phyloP scores from a whole-genome alignment of 2,797 vertebrate species.

The Molossus molossus region DNA sequence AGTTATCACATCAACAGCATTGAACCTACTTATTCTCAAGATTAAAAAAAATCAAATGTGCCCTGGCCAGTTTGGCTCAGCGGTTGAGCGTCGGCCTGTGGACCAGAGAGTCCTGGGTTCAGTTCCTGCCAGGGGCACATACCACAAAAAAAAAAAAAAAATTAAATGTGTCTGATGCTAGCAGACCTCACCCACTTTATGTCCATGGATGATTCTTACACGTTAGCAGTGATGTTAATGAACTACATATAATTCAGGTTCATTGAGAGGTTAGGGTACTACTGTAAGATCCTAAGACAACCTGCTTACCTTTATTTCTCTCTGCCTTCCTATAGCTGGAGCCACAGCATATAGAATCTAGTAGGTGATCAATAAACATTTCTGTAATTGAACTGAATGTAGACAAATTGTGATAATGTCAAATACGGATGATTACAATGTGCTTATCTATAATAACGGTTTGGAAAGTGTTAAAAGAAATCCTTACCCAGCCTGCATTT shows the following conservation, averaged over 20 bases:
- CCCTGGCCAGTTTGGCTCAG: background rate
- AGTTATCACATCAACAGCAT: background rate
- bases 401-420: constrained; percentile 58
- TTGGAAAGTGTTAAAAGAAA: constrained; percentile 58
- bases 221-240: background rate
- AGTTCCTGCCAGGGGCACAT: too few species aligned
- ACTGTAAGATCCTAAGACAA: background rate
- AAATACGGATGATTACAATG: constrained; percentile 38
- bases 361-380: constrained; percentile 18
- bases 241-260: background rate
- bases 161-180: background rate
- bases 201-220: background rate
- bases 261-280: background rate
- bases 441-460: constrained; percentile 58
- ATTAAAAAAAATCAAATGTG: background rate
- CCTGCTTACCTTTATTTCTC: background rate
- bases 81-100: too few species aligned
- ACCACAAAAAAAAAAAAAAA: background rate
- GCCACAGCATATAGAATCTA: background rate
- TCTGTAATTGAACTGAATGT: constrained; percentile 33
- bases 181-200: background rate
- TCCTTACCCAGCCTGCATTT: constrained; percentile 55
- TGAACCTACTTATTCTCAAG: background rate
- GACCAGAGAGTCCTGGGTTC: too few species aligned
- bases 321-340: background rate